Evolutionary conservation across 2,113 vertebrate species (phyloP), one percentile per base, ranked within the genome.

Genomic region (Electrona antarctica): DNA sequence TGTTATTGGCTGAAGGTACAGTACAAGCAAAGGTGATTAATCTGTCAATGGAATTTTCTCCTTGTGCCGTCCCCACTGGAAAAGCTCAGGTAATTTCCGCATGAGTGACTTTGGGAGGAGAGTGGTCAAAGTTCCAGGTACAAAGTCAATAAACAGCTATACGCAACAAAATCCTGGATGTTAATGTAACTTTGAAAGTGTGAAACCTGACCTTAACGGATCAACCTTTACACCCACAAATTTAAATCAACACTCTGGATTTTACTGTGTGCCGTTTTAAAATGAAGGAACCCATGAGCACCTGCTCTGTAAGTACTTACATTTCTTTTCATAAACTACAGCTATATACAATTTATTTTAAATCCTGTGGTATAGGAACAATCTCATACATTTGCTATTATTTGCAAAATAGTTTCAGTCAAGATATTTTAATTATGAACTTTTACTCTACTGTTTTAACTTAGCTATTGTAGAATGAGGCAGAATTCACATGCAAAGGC

Each of bases 261-360:
- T 41, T 41, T 41, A 41, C 5, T 41, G 33, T 41, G 33, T 41
- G 33, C 33, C 80, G 81, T 71, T 89, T 72, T 82, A 93, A 87
- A 87, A 97, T 96, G 95, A 95, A 92, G 92, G 94, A 96, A 67
- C 94, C 92, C 3, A 80, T 94, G 64, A 84, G 91, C 80, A 88
- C 88, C 59, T 96, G 93, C 68, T 88, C 79, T 7, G 96, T 97
- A 90, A 97, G 96, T 95, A 87, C 70, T 47, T 11, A 21, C 51
- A 48, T 68, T 61, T 67, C 8, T 70, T 74, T 64, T 56, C 3
- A 7, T 64, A 75, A 73, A 33, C 29, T 7, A 66, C 4, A 3
- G 21, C 6, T 41, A 41, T 41, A 41, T 41, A 21, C 21, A 4
- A 41, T 41, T 41, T 41, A 4, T 41, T 6, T 41, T 1, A 41